Conservation (phyloP, 2,888 invertebrate species). For the Brachylomia viminalis region DNA sequence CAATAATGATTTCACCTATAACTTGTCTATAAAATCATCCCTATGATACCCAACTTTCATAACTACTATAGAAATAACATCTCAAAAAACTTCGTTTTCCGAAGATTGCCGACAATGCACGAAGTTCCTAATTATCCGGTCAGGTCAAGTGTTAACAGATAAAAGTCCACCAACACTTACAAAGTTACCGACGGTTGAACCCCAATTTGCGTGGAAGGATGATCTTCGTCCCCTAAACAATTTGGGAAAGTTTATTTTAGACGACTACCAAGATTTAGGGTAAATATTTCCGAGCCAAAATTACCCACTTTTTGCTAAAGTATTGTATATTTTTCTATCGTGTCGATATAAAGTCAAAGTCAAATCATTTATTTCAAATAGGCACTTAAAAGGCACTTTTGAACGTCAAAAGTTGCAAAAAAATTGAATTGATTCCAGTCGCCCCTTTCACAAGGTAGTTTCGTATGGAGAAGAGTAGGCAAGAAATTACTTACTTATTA, state of each 20-base stretch:
- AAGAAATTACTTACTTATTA: too few relatives aligned
- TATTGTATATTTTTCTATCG: neutral
- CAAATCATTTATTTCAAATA: too few relatives aligned
- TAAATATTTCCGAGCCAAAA: neutral
- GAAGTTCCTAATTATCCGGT: slow-evolving; percentile 51
- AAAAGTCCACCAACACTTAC: slow-evolving; percentile 38
- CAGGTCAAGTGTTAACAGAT: slow-evolving; percentile 42
- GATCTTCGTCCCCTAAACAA: slow-evolving; percentile 14
- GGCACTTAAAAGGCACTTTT: too few relatives aligned
- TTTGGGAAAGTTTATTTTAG: slow-evolving; percentile 8
- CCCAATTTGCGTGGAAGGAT: slow-evolving; percentile 34
- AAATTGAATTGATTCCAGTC: too few relatives aligned
- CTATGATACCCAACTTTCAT: neutral
- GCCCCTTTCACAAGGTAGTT: too few relatives aligned
- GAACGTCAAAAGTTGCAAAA: too few relatives aligned
- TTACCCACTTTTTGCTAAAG: neutral
- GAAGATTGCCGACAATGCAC: slow-evolving; percentile 31
- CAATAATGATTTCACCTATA: neutral
- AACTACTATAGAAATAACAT: slow-evolving; percentile 13
- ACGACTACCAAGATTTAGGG: neutral
- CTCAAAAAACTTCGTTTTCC: neutral
- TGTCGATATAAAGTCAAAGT: too few relatives aligned
- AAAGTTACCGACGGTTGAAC: slow-evolving; percentile 29
- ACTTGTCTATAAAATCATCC: neutral
- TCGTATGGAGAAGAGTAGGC: too few relatives aligned